phyloP scores from a whole-genome alignment of 2,797 vertebrate species.

The Anas capensis region DNA sequence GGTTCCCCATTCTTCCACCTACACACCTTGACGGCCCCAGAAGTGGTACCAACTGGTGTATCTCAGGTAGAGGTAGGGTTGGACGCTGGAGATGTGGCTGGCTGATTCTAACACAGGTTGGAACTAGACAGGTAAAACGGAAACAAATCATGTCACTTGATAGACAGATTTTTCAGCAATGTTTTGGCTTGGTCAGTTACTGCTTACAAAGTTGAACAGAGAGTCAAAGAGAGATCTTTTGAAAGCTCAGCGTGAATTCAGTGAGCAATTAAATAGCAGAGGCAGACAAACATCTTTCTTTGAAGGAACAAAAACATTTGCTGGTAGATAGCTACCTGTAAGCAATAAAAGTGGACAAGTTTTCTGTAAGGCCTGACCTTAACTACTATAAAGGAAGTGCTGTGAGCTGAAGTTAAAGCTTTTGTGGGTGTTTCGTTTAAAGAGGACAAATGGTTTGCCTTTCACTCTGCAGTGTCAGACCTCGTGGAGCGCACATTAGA shows the following conservation, averaged over 20 bases:
- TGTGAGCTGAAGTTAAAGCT: background rate
- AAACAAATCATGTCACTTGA: background rate
- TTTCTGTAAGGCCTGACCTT: background rate
- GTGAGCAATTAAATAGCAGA: background rate
- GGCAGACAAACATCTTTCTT: background rate
- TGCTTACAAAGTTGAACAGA: background rate
- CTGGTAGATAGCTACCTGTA: background rate
- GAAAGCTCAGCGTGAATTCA: background rate
- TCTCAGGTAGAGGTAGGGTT: background rate
- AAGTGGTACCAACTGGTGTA: background rate
- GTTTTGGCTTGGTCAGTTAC: background rate
- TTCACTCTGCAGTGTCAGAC: background rate
- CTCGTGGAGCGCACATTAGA: background rate
- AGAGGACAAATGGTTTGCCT: background rate
- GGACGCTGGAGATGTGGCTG: background rate
- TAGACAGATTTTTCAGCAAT: background rate
- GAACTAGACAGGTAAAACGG: background rate
- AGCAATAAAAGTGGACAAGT: background rate
- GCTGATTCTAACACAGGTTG: background rate
- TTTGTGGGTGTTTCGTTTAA: background rate
- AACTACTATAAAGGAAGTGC: background rate
- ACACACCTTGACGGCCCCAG: fast-evolving
- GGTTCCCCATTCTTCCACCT: fast-evolving
- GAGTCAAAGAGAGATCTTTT: background rate
- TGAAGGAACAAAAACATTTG: background rate